These are phyloP conservation scores for Orthonychiurus folsomi DNA, from an alignment of 2,888 invertebrate species.

Conservation along the genomic window DNA sequence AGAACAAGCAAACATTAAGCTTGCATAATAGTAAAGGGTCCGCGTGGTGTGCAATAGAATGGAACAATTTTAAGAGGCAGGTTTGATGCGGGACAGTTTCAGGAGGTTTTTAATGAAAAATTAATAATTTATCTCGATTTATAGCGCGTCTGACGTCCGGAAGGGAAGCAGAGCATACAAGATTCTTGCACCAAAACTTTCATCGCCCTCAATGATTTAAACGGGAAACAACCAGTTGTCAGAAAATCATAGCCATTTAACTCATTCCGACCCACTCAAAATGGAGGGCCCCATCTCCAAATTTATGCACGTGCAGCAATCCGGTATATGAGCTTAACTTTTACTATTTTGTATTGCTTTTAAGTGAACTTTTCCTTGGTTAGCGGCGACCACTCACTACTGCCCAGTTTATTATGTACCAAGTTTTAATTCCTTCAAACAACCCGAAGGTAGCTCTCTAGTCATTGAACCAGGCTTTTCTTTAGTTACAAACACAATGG, in stretches of 20 bases:
- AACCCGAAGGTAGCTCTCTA: too few relatives aligned
- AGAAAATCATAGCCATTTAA: not conserved
- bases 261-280: not conserved
- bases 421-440: too few relatives aligned
- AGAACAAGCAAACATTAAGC: too few relatives aligned
- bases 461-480: too few relatives aligned
- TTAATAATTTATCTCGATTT: not conserved
- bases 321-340: conserved; percentile 24
- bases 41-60: too few relatives aligned
- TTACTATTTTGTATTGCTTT: not conserved
- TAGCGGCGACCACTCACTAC: not conserved
- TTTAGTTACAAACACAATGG: too few relatives aligned
- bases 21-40: too few relatives aligned
- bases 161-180: not conserved
- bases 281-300: conserved; percentile 40
- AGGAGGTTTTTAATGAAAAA: not conserved
- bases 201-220: not conserved
- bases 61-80: not conserved
- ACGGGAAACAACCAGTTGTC: not conserved
- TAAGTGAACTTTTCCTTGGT: not conserved
- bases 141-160: not conserved
- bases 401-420: too few relatives aligned
- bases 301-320: conserved; percentile 40
- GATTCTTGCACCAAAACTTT: not conserved
- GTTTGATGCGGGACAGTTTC: not conserved